Percentiles rank a stretch among this genome's conserved stretches.
phyloP scores from a whole-genome alignment of 2,888 invertebrate genomes.

The Cecidostiba fungosa region DNA sequence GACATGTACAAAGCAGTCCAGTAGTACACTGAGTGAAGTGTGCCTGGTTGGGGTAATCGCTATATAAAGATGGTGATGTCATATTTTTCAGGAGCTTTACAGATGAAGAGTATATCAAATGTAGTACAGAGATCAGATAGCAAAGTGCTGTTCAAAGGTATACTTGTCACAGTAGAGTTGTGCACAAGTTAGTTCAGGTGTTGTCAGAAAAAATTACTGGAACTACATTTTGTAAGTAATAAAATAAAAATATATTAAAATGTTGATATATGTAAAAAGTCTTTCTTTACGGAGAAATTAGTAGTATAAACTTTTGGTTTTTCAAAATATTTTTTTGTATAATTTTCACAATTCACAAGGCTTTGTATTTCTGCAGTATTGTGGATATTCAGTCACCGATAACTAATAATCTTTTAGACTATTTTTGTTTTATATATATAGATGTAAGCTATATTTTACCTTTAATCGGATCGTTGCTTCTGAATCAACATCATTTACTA shows the following conservation, averaged over 20 bases:
- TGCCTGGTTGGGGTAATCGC: constrained; percentile 58
- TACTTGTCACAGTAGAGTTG: neutral
- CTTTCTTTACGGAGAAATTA: no score
- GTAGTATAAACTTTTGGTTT: no score
- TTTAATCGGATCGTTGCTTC: constrained; percentile 94
- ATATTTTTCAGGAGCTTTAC: constrained; percentile 58
- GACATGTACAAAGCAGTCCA: constrained; percentile 3
- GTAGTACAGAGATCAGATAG: neutral
- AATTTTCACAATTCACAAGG: no score
- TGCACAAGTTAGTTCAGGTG: neutral
- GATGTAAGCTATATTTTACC: constrained; percentile 82
- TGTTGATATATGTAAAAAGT: no score
- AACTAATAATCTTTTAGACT: neutral
- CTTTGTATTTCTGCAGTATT: neutral
- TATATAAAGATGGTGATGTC: constrained; percentile 71
- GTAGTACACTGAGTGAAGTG: neutral
- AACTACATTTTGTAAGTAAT: neutral
- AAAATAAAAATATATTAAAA: neutral
- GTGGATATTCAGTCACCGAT: neutral
- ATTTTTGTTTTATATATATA: neutral
- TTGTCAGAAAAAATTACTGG: neutral
- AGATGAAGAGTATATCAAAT: neutral
- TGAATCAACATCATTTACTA: constrained; percentile 93
- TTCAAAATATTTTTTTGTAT: no score
- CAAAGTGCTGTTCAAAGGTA: neutral